Evolutionary conservation across 2,113 vertebrate genomes (phyloP).

Genomic region (Alosa alosa): DNA sequence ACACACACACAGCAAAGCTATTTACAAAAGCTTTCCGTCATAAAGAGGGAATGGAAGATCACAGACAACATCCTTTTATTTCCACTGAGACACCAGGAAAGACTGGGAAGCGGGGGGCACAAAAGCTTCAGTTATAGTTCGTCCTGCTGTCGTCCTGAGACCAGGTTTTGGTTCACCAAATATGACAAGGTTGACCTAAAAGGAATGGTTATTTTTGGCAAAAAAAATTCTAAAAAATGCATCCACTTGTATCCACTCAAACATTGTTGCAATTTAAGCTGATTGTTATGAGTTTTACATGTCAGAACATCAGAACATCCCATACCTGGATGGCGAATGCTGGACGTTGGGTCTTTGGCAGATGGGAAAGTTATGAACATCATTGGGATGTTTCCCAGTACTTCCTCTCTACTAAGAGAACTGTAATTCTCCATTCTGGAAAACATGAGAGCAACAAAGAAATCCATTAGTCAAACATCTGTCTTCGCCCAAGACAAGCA

Average conservation of each 20-base stretch:
- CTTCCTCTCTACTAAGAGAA: conserved; percentile 63
- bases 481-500: too few species aligned
- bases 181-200: background rate
- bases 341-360: conserved; percentile 75
- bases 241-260: background rate
- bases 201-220: background rate
- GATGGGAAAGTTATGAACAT: conserved; percentile 80
- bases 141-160: too few species aligned
- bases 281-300: background rate
- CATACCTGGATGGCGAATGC: conserved; percentile 71
- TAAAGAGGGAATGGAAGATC: background rate
- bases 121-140: too few species aligned
- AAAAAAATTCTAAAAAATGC: background rate
- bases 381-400: conserved; percentile 74
- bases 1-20: background rate
- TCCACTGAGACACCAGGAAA: background rate
- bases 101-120: background rate
- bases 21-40: background rate
- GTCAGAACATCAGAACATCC: background rate
- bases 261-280: background rate
- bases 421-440: conserved; percentile 68
- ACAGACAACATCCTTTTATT: too few species aligned
- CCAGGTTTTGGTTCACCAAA: too few species aligned
- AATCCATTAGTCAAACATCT: too few species aligned
- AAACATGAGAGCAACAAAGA: conserved; percentile 32